Percentiles rank a stretch among this genome's conserved stretches.
Evolutionary conservation across 2,797 vertebrate species (phyloP).

Genomic region (Vireo griseus): DNA sequence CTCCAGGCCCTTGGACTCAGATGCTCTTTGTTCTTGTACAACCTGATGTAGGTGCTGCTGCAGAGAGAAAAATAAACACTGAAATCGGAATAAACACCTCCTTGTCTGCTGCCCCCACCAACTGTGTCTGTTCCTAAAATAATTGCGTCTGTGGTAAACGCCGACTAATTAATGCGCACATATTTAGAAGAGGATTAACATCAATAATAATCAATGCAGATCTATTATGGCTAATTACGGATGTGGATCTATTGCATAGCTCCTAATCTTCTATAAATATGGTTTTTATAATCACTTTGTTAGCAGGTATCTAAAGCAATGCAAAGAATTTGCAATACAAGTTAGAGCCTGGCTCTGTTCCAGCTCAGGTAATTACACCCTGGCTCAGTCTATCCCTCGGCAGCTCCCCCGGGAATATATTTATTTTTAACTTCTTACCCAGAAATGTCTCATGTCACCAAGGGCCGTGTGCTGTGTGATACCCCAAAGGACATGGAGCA

Average conservation of each 20-base stretch:
- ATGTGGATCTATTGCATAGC: conserved; percentile 53
- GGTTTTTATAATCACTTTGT: conserved; percentile 66
- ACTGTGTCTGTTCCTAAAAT: conserved; percentile 56
- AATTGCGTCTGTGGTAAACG: conserved; percentile 40
- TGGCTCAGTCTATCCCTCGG: neutral
- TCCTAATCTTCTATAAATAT: conserved; percentile 67
- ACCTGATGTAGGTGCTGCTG: neutral
- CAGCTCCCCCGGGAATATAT: neutral
- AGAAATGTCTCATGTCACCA: neutral
- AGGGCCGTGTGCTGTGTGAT: neutral
- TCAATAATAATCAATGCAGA: conserved; percentile 56
- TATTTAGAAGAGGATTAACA: conserved; percentile 58
- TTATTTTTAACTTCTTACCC: conserved; percentile 46
- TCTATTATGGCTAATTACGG: conserved; percentile 61
- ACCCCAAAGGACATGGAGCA: neutral
- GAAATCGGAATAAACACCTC: neutral
- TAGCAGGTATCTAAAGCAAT: conserved; percentile 62
- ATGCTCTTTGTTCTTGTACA: neutral
- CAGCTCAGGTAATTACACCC: conserved; percentile 61
- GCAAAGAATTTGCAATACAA: conserved; percentile 52
- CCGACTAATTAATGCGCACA: conserved; percentile 47
- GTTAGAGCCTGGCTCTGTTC: conserved; percentile 30
- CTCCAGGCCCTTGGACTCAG: neutral
- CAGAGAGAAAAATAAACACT: neutral
- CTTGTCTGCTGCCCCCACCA: conserved; percentile 15